These are phyloP conservation scores for Philhelius pedissequus DNA, from an alignment of 2,888 invertebrate genomes.

Conservation along the genomic window DNA sequence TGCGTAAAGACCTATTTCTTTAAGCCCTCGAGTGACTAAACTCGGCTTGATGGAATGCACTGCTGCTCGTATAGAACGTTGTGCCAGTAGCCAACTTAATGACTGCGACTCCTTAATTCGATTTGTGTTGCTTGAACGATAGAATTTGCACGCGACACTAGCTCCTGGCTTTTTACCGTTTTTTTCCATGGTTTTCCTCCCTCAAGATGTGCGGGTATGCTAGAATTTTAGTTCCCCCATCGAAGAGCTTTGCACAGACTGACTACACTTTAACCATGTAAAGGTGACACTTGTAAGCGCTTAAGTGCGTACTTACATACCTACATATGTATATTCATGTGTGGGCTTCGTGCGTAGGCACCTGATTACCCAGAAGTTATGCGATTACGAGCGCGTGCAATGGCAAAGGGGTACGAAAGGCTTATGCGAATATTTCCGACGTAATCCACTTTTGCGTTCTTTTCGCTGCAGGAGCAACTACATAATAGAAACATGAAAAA, in stretches of 20 bases:
- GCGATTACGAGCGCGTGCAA: slow-evolving; percentile 70
- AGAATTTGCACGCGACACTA: slow-evolving; percentile 57
- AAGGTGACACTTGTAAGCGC: slow-evolving; percentile 63
- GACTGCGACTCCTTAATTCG: slow-evolving; percentile 70
- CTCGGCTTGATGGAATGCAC: slow-evolving; percentile 1
- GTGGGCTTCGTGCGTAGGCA: slow-evolving; percentile 72
- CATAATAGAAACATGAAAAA: background rate
- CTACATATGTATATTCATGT: too few relatives aligned
- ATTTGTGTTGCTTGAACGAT: slow-evolving; percentile 70
- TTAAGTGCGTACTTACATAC: slow-evolving; percentile 68
- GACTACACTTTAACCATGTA: slow-evolving; percentile 33
- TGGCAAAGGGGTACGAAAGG: slow-evolving; percentile 17
- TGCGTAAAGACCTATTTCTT: slow-evolving; percentile 68
- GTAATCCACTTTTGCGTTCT: slow-evolving; percentile 15
- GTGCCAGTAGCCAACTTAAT: slow-evolving; percentile 64
- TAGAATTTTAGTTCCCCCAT: slow-evolving; percentile 33
- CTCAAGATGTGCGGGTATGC: background rate
- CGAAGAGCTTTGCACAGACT: slow-evolving; percentile 9
- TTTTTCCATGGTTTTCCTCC: background rate
- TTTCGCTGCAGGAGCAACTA: background rate
- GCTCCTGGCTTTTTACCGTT: slow-evolving; percentile 11
- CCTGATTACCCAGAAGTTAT: slow-evolving; percentile 74
- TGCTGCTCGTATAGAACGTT: background rate
- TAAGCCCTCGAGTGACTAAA: background rate
- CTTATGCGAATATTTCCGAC: slow-evolving; percentile 5